Base-by-base conservation (phyloP, 1,140 invertebrate species). In the Pseudoatta argentina region DNA sequence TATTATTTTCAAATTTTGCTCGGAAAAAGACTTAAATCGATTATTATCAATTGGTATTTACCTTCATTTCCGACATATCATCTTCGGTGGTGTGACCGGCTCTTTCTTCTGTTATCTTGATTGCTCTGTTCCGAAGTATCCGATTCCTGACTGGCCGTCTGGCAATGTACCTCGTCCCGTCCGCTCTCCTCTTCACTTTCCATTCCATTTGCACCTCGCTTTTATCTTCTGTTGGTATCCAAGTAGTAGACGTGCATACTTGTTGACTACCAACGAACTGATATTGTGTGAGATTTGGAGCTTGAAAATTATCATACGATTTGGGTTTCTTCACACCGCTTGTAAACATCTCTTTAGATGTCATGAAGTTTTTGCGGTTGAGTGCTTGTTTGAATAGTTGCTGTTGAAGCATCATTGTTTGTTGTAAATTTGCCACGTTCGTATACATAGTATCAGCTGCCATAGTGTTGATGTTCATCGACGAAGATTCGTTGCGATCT, bases 41-140 rank as follows among this genome's bases (percentile, higher is more conserved):
- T 67, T 30, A n/a, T 44, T 67, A 53, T 51, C 12, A 53, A 27
- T 39, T 7, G 12, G 5, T 3, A 4, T 18, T 48, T 92, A 96
- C 96, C 94, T 98, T 98, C 72, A 98, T 95, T 92, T 98, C 98
- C 21, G 97, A 98, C 93, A 97, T 96, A 90, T 98, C 97, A 91
- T 98, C 98, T 92, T 98, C 98, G 1, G 98, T 98, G 2, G 97
- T 98, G 59, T 97, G 95, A 1, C 97, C 97, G 78, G 96, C 96
- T 51, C 97, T 94, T 89, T 98, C 97, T 89, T 97, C 96, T 18
- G 96, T 96, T 78, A 98, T 96, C 92, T 97, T 96, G 86, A 97
- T 95, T 24, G 97, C 97, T 39, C 97, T 92, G 89, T 97, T 97
- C 91, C 97, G 97, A 34, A 97, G 93, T 53, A 97, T 95, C 83